phyloP scores from a whole-genome alignment of 2,888 invertebrate species.

The Auanema sp. region DNA sequence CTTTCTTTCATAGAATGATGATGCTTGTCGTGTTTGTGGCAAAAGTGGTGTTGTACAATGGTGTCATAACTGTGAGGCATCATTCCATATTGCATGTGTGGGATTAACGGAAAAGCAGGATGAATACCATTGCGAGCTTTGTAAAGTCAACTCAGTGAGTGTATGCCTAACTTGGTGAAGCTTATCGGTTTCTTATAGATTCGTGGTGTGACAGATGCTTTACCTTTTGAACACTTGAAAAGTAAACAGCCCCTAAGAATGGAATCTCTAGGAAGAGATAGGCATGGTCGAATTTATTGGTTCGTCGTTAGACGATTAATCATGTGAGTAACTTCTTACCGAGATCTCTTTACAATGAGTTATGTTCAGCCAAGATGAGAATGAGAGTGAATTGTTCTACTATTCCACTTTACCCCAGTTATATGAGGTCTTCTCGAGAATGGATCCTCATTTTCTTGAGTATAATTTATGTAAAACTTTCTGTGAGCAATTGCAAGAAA shows the following conservation, averaged over 20 bases:
- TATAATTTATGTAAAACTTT: slow-evolving; percentile 40
- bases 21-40: slow-evolving; percentile 64
- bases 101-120: slow-evolving; percentile 86
- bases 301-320: slow-evolving; percentile 88
- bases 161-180: not conserved
- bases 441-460: slow-evolving; percentile 47
- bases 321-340: slow-evolving; percentile 74
- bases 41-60: slow-evolving; percentile 83
- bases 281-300: slow-evolving; percentile 96
- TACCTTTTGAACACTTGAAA: slow-evolving; percentile 70
- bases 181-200: slow-evolving; percentile 66
- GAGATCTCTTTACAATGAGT: not conserved
- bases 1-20: slow-evolving; percentile 65
- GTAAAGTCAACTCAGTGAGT: slow-evolving; percentile 81
- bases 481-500: slow-evolving; percentile 29
- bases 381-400: slow-evolving; percentile 75
- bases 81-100: slow-evolving; percentile 93
- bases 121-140: slow-evolving; percentile 86
- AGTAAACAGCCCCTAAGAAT: slow-evolving; percentile 88
- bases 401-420: slow-evolving; percentile 85
- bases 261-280: slow-evolving; percentile 89
- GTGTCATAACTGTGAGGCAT: slow-evolving; percentile 97
- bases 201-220: slow-evolving; percentile 88
- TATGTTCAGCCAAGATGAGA: slow-evolving; percentile 76
- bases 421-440: slow-evolving; percentile 69